A percentile compares a stretch with the other conserved stretches of the same genome.
Conservation (phyloP, 1,140 invertebrate species). For the Uloborus diversus region DNA sequence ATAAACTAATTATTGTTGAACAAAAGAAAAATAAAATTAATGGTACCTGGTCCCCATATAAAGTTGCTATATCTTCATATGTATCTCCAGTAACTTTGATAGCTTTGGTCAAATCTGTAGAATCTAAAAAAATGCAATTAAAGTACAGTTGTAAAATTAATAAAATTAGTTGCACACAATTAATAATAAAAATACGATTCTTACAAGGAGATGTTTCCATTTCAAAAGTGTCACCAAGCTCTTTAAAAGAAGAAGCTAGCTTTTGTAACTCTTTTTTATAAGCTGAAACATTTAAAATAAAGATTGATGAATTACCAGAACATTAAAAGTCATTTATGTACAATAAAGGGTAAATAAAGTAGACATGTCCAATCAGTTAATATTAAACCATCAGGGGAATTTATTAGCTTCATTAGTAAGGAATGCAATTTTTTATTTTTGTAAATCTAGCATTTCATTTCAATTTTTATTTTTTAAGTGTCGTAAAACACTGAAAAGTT, state of each 20-base stretch:
- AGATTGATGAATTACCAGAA: too few species aligned
- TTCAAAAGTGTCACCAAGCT: conserved; percentile 82
- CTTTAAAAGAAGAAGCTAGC: conserved; percentile 84
- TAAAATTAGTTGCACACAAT: background rate
- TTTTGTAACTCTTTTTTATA: conserved; percentile 93
- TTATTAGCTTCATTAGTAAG: too few species aligned
- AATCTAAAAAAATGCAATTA: conserved; percentile 60
- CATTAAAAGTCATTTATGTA: too few species aligned
- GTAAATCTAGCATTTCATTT: too few species aligned
- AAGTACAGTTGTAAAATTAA: background rate
- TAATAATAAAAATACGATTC: background rate
- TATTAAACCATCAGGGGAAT: too few species aligned
- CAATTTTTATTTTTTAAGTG: too few species aligned
- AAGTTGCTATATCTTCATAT: conserved; percentile 88
- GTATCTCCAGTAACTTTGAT: conserved; percentile 88
- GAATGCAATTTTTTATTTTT: too few species aligned
- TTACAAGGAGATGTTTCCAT: conserved; percentile 69
- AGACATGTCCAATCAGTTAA: too few species aligned
- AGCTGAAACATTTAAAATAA: conserved; percentile 64
- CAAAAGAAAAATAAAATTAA: too few species aligned
- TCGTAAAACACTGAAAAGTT: too few species aligned
- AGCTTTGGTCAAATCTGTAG: conserved; percentile 78
- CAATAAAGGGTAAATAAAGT: too few species aligned
- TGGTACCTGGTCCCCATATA: conserved; percentile 82
- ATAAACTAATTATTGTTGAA: too few species aligned